Evolutionary conservation across 2,888 invertebrate species (phyloP), one percentile per base, ranked within the genome.

Genomic region (Lasioglossum villosulum): DNA sequence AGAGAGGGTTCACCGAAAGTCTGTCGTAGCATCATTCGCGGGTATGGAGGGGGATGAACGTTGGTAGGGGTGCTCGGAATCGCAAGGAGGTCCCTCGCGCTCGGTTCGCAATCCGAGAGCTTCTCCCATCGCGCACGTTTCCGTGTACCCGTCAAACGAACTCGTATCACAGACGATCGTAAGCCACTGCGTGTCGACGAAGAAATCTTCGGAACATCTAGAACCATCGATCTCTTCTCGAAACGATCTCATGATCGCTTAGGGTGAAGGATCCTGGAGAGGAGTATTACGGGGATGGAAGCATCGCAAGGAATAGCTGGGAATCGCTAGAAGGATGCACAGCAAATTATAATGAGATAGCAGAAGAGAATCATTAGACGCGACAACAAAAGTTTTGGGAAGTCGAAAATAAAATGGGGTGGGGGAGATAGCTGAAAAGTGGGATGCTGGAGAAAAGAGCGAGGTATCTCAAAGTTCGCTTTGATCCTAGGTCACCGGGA

Each of bases 51-150:
- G 1, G 2, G 66, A 19, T 2, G 34, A 16, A 30, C 68, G 37
- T 37, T n/a, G 37, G 5, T 6, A 27, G 59, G 23, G 37, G 23
- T 30, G 52, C 30, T 83, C 59, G 81, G 82, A 85, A 83, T 84
- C 75, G 78, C 76, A 68, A 39, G 77, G 30, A 70, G 75, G 71
- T 86, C 83, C 71, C n/a, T 42, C 34, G 66, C 63, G 66, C 30
- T 34, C 66, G 30, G 30, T 30, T 66, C 66, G 66, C 30, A 66
- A 34, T 77, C 68, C 52, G 75, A 75, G 83, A 75, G 83, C 72
- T 83, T 56, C 75, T 82, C 45, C 71, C 39, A 42, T 82, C 75
- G 66, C 59, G 74, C 82, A 48, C 63, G 75, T 84, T 37, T 75
- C 76, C 56, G 72, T 52, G 37, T 76, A 56, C 76, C 34, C 71